Evolutionary conservation across 2,888 invertebrate genomes (phyloP), one percentile per base, ranked within the genome.

Genomic region (Lepetodrilus schrolli): DNA sequence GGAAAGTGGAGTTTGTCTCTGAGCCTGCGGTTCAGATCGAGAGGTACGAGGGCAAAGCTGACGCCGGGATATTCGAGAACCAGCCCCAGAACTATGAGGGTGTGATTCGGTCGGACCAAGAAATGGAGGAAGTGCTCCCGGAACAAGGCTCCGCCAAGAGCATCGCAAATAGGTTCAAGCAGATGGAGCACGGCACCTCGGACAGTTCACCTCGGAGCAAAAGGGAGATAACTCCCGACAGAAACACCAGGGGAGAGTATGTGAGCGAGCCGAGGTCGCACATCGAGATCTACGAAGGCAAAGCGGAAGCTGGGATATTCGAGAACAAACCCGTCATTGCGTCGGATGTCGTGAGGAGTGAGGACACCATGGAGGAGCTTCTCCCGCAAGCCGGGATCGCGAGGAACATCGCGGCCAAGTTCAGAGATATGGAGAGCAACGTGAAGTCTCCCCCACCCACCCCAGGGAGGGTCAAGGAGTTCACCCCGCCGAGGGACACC

Each of bases 121-220:
- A 74, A 4, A 4, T 74, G 13, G 80, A 80, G n/a, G 80, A 89
- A 72, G 86, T 82, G 84, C 86, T 84, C 87, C 91, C 89, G 74
- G 89, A 86, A 78, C 81, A 88, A 73, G 97, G 97, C 88, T 95
- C 95, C 30, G 95, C 97, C 70, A 95, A 93, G 80, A 92, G 91
- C 90, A 93, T 97, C 80, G 94, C 95, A 74, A 13, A 38, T 21
- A 93, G 94, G 86, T 97, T 97, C 90, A 97, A 97, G 91, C 95
- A 95, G 73, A 93, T 96, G 92, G 94, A 94, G 71, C 70, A 74
- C 48, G 76, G 74, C 1, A 51, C 71, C 3, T 74, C 76, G 20
- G 72, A 78, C 2, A 74, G 81, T 1, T 77, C 86, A 21, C 8
- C 70, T 17, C 30, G 23, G 5, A 78, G 73, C 36, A 80, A 81